Conservation (phyloP, 1,140 invertebrate species). For the Babylonia areolata region DNA sequence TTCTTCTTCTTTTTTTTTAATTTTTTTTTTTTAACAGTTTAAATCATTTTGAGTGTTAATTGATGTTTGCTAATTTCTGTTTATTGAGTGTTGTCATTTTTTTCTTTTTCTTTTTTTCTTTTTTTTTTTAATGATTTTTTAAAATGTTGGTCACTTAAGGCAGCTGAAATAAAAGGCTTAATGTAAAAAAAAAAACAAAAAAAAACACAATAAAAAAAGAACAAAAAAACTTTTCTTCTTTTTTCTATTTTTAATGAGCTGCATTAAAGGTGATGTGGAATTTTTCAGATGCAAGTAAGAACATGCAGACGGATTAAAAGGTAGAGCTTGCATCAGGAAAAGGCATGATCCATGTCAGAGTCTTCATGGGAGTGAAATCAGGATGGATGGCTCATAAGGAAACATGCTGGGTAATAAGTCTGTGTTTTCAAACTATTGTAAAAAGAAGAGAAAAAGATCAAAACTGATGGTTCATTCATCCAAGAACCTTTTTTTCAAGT, state of each 20-base stretch:
- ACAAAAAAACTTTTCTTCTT: too few relatives aligned
- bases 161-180: not conserved
- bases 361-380: not conserved
- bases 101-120: not conserved
- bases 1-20: not conserved
- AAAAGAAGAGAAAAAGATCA: not conserved
- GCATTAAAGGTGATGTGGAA: slow-evolving; percentile 13
- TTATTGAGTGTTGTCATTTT: not conserved
- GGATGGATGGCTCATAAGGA: slow-evolving; percentile 24
- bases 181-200: not conserved
- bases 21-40: not conserved
- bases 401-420: not conserved
- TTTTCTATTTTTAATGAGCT: not conserved
- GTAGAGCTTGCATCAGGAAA: slow-evolving; percentile 7
- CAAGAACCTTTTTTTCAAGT: too few relatives aligned
- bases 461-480: too few relatives aligned
- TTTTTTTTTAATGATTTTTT: not conserved
- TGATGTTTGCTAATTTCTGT: not conserved
- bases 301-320: slow-evolving; percentile 19
- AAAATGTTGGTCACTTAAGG: not conserved
- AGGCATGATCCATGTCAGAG: not conserved
- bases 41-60: not conserved
- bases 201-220: too few relatives aligned
- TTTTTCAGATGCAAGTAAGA: slow-evolving; percentile 40
- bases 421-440: too few relatives aligned